These are phyloP conservation scores for Heliconius sara DNA, from an alignment of 2,888 invertebrate genomes.

Conservation along the genomic window DNA sequence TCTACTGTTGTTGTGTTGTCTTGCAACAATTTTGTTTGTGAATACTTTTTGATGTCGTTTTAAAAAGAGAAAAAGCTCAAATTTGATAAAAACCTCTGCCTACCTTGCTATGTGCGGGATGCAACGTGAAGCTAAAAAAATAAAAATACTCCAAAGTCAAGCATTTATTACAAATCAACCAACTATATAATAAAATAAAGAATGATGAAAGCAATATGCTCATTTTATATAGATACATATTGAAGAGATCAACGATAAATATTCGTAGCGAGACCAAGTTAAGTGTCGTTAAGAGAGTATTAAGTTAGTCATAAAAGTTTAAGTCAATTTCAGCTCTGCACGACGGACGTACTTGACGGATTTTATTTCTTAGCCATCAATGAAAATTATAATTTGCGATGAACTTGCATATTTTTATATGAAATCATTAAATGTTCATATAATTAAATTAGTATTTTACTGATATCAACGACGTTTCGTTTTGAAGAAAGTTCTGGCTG, in stretches of 20 bases:
- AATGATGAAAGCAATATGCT: neutral
- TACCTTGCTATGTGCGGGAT: too few relatives aligned
- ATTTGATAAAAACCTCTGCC: neutral
- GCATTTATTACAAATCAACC: neutral
- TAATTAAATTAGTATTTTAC: neutral
- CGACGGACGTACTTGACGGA: slow-evolving; percentile 15
- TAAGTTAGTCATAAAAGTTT: slow-evolving; percentile 21
- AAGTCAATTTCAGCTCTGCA: slow-evolving; percentile 19
- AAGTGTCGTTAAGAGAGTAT: slow-evolving; percentile 20
- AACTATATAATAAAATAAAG: neutral
- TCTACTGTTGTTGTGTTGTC: neutral
- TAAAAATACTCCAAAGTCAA: neutral
- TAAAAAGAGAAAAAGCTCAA: neutral
- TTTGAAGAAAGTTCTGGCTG: neutral
- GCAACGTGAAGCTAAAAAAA: neutral
- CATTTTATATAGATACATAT: neutral
- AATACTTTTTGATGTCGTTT: neutral
- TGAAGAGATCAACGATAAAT: neutral
- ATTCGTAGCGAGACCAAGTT: slow-evolving; percentile 8
- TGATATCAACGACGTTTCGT: neutral
- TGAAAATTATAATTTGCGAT: slow-evolving; percentile 5
- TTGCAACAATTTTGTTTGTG: neutral
- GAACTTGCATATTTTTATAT: neutral
- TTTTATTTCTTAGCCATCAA: slow-evolving; percentile 11
- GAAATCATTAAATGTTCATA: neutral